Percentiles rank a stretch among this genome's conserved stretches.
Evolutionary conservation across 64 coral and sea anemone genomes (phyloP).

Genomic region (Cladopsammia gracilis): DNA sequence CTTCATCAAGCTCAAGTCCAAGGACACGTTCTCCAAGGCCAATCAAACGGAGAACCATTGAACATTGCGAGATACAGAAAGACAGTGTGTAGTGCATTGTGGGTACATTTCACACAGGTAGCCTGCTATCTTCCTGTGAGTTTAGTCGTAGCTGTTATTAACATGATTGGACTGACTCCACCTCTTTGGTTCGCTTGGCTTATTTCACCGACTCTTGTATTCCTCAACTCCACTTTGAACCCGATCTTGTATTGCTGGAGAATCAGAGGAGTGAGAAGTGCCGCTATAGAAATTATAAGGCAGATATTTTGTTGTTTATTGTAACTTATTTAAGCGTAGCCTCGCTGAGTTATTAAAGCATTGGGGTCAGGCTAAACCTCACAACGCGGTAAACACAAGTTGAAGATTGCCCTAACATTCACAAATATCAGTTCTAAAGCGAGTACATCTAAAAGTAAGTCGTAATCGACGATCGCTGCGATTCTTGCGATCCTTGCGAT

Average conservation of each 20-base stretch:
- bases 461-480: too few relatives aligned
- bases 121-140: background rate
- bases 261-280: background rate
- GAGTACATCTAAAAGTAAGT: too few relatives aligned
- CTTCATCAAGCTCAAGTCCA: background rate
- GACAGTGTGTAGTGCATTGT: background rate
- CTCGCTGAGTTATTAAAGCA: too few relatives aligned
- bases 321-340: too few relatives aligned
- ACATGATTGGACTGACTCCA: background rate
- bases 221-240: background rate
- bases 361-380: too few relatives aligned
- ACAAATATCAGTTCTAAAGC: too few relatives aligned
- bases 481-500: too few relatives aligned
- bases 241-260: background rate
- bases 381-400: too few relatives aligned
- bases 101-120: background rate
- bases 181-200: background rate
- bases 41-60: background rate
- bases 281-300: background rate
- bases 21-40: background rate
- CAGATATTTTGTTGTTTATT: background rate
- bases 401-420: too few relatives aligned
- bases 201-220: background rate
- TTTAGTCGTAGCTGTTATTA: background rate
- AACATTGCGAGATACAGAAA: conserved; percentile 8